Evolutionary conservation across 2,888 invertebrate genomes (phyloP).

Genomic region (Spodoptera picta): DNA sequence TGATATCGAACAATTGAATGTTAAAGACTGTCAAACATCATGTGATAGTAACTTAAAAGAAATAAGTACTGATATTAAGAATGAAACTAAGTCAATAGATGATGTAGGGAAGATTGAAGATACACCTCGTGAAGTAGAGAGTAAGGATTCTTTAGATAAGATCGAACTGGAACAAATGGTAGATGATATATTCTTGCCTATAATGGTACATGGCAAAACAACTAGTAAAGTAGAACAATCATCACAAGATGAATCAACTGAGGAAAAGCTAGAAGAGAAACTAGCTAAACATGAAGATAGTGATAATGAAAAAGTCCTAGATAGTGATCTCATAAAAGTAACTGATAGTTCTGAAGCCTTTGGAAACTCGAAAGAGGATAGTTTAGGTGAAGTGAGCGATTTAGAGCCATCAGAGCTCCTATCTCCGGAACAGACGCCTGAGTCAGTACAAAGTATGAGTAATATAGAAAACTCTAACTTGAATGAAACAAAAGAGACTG

Average conservation of each 20-base stretch:
- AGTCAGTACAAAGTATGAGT: slow-evolving; percentile 70
- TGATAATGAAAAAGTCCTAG: slow-evolving; percentile 50
- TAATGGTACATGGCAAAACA: slow-evolving; percentile 48
- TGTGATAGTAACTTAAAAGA: slow-evolving; percentile 81
- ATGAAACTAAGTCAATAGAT: slow-evolving; percentile 84
- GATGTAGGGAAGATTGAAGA: slow-evolving; percentile 66
- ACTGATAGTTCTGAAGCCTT: slow-evolving; percentile 38
- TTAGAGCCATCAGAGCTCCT: slow-evolving; percentile 39
- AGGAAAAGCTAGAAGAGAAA: slow-evolving; percentile 18
- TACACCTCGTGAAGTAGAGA: slow-evolving; percentile 61
- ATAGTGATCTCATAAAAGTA: slow-evolving; percentile 58
- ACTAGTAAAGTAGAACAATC: slow-evolving; percentile 51
- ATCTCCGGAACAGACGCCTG: slow-evolving; percentile 61
- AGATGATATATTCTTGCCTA: slow-evolving; percentile 64
- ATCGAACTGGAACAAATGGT: slow-evolving; percentile 50
- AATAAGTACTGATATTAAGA: slow-evolving; percentile 76
- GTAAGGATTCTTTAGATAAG: slow-evolving; percentile 59
- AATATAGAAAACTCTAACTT: slow-evolving; percentile 44
- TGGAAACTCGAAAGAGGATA: slow-evolving; percentile 38
- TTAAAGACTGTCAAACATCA: slow-evolving; percentile 83
- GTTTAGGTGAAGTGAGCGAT: slow-evolving; percentile 44
- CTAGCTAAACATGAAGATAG: slow-evolving; percentile 37
- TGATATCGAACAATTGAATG: slow-evolving; percentile 76
- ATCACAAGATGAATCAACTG: slow-evolving; percentile 35
- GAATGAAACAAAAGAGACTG: slow-evolving; percentile 50